Base-by-base conservation (phyloP, 2,113 vertebrate species). In the Sceloporus tristichus region DNA sequence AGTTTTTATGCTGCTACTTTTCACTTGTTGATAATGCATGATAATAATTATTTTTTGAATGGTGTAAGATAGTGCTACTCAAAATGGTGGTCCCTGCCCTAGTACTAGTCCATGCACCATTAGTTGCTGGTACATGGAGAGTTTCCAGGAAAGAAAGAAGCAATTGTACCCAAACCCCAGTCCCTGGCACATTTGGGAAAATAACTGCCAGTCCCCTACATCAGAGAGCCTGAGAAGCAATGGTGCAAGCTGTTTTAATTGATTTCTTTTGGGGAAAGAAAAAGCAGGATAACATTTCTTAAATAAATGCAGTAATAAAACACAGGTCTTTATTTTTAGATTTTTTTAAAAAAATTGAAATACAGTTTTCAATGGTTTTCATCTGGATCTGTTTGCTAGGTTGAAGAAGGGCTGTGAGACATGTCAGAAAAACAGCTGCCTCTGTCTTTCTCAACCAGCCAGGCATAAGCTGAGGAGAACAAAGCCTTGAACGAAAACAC, bases 401-500 rank as follows among this genome's bases (percentile, higher is more conserved):
- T 91, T 93, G 91, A 85, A 85, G 91, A 96, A 96, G 92, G 92
- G 85, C 95, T 95, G 79, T 89, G 90, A 93, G 86, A 95, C 90
- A 92, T 95, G 95, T 95, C 95, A 96, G 95, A 95, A 96, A 95
- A 96, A 97, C 96, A 97, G 95, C 97, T 95, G 96, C 94, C 88
- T 97, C 95, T 96, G 83, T 96, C 96, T 96, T 88, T 88, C 95
- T 94, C 94, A 96, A 96, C 96, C 96, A 97, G 96, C 94, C 95
- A 95, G 94, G 92, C 97, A 96, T 96, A 97, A 97, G 95, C 96
- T 95, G 92, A 96, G 87, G 93, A 96, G 94, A 97, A 97, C 96
- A 97, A 97, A 97, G 96, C 96, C 95, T 94, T 96, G 93, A 97
- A 97, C 96, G 71, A 95, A 97, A 97, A 97, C 96, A 96, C 94